Percentiles rank a stretch among this genome's conserved stretches.
These are phyloP conservation scores for Diachasma alloeum DNA, from an alignment of 1,140 invertebrate species.

Conservation along the genomic window DNA sequence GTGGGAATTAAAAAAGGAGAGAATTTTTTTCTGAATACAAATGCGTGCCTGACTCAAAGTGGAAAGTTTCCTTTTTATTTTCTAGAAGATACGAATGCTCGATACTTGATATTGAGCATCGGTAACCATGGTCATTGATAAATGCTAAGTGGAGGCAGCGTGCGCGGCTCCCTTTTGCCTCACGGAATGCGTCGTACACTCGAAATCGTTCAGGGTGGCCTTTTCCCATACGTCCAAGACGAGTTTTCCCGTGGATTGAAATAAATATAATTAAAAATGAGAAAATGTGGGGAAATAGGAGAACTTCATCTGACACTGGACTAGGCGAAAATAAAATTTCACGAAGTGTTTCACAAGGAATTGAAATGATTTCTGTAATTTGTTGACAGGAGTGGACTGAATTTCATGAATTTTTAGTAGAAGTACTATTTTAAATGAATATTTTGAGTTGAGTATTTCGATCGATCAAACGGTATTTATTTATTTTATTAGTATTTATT, in stretches of 20 bases:
- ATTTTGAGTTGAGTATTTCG: too few species aligned
- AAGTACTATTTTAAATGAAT: too few species aligned
- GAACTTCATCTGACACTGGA: too few species aligned
- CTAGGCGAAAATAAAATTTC: too few species aligned
- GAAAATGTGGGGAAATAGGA: not conserved
- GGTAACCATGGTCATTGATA: constrained; percentile 36
- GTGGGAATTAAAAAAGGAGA: too few species aligned
- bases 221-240: not conserved
- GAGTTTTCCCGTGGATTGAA: not conserved
- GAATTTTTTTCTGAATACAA: too few species aligned
- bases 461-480: too few species aligned
- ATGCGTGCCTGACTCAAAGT: not conserved
- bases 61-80: not conserved
- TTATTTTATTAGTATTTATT: too few species aligned
- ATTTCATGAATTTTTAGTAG: too few species aligned
- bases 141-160: constrained; percentile 40
- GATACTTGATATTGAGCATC: constrained; percentile 11
- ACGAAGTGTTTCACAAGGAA: too few species aligned
- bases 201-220: not conserved
- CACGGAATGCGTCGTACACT: constrained; percentile 35
- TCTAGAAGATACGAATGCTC: not conserved
- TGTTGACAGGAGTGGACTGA: too few species aligned
- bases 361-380: too few species aligned
- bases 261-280: not conserved
- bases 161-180: constrained; percentile 23